Conservation (phyloP, 2,113 vertebrate genomes). For the Poecile atricapillus region DNA sequence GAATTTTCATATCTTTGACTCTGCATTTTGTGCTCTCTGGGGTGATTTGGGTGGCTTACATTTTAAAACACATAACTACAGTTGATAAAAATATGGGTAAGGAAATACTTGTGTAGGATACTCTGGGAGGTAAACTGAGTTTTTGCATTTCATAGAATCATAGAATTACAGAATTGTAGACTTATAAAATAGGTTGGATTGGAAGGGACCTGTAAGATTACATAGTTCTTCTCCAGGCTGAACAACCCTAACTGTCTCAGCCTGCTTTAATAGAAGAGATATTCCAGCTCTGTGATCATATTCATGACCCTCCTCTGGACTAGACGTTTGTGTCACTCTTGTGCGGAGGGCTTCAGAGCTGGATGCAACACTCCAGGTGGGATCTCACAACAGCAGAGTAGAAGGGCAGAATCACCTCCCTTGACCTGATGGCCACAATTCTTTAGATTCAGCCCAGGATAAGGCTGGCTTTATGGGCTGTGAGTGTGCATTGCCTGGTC, state of each 20-base stretch:
- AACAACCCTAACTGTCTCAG: not conserved
- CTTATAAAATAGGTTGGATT: not conserved
- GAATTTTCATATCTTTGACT: not conserved
- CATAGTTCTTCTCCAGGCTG: not conserved
- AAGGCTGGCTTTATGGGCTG: not conserved
- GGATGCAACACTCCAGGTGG: not conserved
- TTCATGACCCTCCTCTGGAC: not conserved
- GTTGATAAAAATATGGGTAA: not conserved
- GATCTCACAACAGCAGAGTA: rapidly evolving
- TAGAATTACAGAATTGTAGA: not conserved
- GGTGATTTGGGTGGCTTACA: not conserved
- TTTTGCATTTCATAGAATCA: not conserved
- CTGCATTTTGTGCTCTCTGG: not conserved
- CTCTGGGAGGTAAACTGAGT: not conserved
- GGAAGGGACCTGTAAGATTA: not conserved
- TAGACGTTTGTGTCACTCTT: not conserved
- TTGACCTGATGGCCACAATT: not conserved
- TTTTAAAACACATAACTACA: not conserved
- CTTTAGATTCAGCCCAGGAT: not conserved
- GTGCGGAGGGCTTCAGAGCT: not conserved
- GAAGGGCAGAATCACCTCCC: not conserved
- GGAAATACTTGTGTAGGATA: not conserved
- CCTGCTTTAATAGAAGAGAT: not conserved
- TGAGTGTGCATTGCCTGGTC: not conserved
- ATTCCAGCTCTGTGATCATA: not conserved